phyloP scores from a whole-genome alignment of 2,888 invertebrate species.

The Agriopis leucophaearia region DNA sequence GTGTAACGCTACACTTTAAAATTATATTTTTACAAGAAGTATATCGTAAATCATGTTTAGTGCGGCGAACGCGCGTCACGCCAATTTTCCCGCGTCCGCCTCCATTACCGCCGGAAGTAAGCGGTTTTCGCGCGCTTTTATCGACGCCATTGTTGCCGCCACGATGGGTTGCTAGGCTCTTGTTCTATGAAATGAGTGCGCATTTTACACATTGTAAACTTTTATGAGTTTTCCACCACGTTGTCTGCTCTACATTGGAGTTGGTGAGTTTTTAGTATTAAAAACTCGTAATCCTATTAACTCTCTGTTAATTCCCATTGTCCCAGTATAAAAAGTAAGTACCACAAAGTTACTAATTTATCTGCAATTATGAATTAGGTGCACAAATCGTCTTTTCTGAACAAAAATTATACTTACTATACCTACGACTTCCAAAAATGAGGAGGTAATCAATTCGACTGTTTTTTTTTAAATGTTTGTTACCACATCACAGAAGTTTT shows the following conservation, averaged over 20 bases:
- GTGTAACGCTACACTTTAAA: conserved; percentile 48
- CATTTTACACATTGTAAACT: conserved; percentile 24
- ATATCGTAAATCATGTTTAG: conserved; percentile 64
- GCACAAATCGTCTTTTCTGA: no score
- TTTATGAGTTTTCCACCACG: conserved; percentile 17
- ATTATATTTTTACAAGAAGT: conserved; percentile 55
- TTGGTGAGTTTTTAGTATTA: neutral
- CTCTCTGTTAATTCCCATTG: no score
- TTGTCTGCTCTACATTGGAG: neutral
- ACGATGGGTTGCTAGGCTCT: conserved; percentile 31
- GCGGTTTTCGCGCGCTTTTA: conserved; percentile 74
- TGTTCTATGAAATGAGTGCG: conserved; percentile 17
- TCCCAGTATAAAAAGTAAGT: no score
- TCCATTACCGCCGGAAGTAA: conserved; percentile 83
- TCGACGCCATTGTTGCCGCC: conserved; percentile 52
- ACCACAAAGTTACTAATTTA: no score
- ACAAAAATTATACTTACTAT: no score
- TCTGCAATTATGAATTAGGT: no score
- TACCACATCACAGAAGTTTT: no score
- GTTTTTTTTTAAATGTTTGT: no score
- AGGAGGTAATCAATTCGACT: no score
- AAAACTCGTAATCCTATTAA: neutral
- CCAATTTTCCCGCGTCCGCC: conserved; percentile 62
- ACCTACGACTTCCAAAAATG: no score
- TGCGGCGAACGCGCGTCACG: conserved; percentile 59